Evolutionary conservation across 1,140 invertebrate genomes (phyloP).

Genomic region (Aricia agestis): DNA sequence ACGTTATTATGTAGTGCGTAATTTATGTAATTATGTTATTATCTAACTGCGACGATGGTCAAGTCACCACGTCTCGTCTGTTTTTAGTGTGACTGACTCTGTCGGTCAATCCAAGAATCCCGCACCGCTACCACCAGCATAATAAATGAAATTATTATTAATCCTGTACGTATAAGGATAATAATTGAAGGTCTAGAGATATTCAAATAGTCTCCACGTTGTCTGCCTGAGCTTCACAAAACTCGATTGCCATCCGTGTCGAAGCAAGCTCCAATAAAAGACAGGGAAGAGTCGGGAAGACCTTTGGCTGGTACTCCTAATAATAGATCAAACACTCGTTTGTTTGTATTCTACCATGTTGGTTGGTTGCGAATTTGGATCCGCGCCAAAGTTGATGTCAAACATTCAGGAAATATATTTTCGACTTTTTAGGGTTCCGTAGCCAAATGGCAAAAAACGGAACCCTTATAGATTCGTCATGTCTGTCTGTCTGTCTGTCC

Average conservation of each 20-base stretch:
- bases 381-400: neutral
- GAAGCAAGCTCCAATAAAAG: neutral
- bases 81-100: too few relatives aligned
- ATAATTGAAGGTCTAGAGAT: too few relatives aligned
- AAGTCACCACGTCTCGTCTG: too few relatives aligned
- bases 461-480: too few relatives aligned
- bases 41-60: neutral
- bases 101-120: too few relatives aligned
- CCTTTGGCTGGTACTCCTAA: neutral
- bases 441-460: too few relatives aligned
- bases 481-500: too few relatives aligned
- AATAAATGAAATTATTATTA: too few relatives aligned
- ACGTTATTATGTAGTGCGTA: conserved; percentile 1
- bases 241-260: neutral
- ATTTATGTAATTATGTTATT: neutral
- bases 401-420: conserved; percentile 11
- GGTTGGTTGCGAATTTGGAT: neutral
- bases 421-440: conserved; percentile 6
- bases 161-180: too few relatives aligned
- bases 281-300: neutral
- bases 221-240: too few relatives aligned
- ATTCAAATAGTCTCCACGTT: too few relatives aligned
- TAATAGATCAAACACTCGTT: conserved; percentile 10
- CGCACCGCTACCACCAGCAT: too few relatives aligned
- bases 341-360: neutral